Evolutionary conservation across 1,140 invertebrate species (phyloP), one percentile per base, ranked within the genome.

Genomic region (Caenorhabditis tropicalis): DNA sequence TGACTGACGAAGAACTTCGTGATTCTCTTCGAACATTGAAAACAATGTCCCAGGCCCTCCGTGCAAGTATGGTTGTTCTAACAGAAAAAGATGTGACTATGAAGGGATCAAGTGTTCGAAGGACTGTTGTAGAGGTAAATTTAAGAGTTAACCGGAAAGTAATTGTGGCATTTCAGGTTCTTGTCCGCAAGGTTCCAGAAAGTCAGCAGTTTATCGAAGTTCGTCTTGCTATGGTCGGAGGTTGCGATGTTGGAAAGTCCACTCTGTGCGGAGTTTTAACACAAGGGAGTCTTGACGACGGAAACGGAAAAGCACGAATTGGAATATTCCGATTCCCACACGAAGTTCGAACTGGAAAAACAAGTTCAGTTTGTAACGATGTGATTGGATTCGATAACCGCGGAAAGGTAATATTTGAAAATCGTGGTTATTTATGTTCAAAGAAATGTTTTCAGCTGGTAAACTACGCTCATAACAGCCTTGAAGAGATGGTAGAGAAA

Each of bases 321-420:
- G 99, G 98, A 92, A 95, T 98, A 93, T 96, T 99, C 65, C 21
- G 97, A 15, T 97, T 99, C 91, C 92, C 97, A 86, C 98, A 99
- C 92, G 98, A 99, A 92, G 96, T 99, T 87, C 95, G 96, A 91
- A 95, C 95, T 46, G 98, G 98, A 12, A 93, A 96, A 86, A 99
- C 98, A 0, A 97, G 96, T 1, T 97, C 96, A 16, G 96, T 99
- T 70, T 96, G 95, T 85, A 95, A 98, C 91, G 97, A 99, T 92
- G 96, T 98, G 85, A 93, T 99, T 21, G 97, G 97, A 6, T 99
- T 99, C 91, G 90, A 92, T 83, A 88, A 87, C 51, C 87, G 90
- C 39, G 92, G 92, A 80, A 89, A 93, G 90, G 92, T 93, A 88
- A 83, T 84, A 9, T n/a, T 60, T 83, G 3, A 12, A 27, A 24